phyloP scores from a whole-genome alignment of 53 echinoderm and acorn worm genomes.

The Echinometra lucunter region DNA sequence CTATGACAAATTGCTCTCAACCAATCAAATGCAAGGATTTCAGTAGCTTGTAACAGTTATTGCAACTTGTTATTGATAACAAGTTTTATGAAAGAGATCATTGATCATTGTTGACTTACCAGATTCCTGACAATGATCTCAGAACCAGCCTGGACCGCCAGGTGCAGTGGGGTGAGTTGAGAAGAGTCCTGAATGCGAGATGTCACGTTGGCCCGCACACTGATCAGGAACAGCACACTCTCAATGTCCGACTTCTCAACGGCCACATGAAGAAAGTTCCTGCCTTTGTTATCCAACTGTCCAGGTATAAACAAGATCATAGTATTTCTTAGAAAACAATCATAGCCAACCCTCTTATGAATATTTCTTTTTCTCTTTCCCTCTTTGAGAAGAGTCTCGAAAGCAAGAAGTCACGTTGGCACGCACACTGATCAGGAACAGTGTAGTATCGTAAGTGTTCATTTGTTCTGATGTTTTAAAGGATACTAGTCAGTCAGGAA shows the following conservation, averaged over 20 bases:
- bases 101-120: slow-evolving; percentile 69
- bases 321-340: too few relatives aligned
- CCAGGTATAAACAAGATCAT: slow-evolving; percentile 71
- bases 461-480: too few relatives aligned
- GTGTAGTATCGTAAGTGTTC: too few relatives aligned
- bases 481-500: too few relatives aligned
- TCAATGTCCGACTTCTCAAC: slow-evolving; percentile 98
- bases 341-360: too few relatives aligned
- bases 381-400: slow-evolving; percentile 79
- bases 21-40: too few relatives aligned
- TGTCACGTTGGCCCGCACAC: slow-evolving; percentile 94
- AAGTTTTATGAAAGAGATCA: too few relatives aligned
- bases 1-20: too few relatives aligned
- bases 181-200: slow-evolving; percentile 90
- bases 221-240: slow-evolving; percentile 95
- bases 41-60: too few relatives aligned
- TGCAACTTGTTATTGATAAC: too few relatives aligned
- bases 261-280: slow-evolving; percentile 97
- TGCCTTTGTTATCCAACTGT: slow-evolving; percentile 89
- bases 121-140: slow-evolving; percentile 99
- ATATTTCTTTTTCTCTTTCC: too few relatives aligned
- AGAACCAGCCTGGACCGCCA: slow-evolving; percentile 94
- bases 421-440: slow-evolving; percentile 91
- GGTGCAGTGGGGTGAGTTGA: slow-evolving; percentile 87
- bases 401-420: slow-evolving; percentile 98